Evolutionary conservation across 2,797 vertebrate species (phyloP).

Genomic region (Myiotriccus ornatus): DNA sequence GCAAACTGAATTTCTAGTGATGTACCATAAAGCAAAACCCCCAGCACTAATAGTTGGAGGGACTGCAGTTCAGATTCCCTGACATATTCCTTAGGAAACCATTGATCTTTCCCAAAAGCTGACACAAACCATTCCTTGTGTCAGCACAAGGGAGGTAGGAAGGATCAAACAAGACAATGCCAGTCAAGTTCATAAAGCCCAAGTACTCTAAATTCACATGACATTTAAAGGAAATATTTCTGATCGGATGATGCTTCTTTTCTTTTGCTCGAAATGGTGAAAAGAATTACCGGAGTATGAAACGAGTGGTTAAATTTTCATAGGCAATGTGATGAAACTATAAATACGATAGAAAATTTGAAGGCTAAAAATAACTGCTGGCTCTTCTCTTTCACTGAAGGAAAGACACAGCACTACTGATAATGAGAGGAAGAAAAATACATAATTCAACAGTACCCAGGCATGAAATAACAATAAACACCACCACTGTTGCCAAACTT

Average conservation of each 20-base stretch:
- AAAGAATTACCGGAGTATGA: neutral
- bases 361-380: constrained; percentile 1
- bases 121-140: neutral
- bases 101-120: neutral
- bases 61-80: neutral
- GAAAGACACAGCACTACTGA: neutral
- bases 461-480: neutral
- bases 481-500: neutral
- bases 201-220: neutral
- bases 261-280: neutral
- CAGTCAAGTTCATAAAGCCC: neutral
- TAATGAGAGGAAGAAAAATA: neutral
- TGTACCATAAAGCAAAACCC: neutral
- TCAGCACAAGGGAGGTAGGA: neutral
- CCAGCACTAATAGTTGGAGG: neutral
- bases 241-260: neutral
- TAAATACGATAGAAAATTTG: neutral
- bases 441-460: neutral
- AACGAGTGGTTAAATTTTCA: neutral
- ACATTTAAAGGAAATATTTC: neutral
- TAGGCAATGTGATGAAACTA: neutral
- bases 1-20: neutral
- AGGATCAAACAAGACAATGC: neutral
- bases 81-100: neutral
- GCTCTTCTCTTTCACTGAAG: neutral